These are phyloP conservation scores for Chironomus riparius DNA, from an alignment of 2,888 invertebrate species.

Conservation along the genomic window DNA sequence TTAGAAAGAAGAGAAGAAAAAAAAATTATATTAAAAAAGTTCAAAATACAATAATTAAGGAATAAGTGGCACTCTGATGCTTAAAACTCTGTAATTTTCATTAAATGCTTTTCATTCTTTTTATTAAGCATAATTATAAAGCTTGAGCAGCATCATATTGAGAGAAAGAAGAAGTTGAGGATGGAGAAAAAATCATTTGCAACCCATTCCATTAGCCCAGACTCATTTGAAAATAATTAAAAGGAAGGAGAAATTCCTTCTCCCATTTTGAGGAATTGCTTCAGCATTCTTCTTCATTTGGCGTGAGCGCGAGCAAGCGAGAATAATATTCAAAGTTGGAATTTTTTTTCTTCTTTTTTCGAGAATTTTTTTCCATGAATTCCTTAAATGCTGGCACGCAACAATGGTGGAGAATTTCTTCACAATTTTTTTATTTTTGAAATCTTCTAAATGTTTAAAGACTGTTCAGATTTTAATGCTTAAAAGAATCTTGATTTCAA, in stretches of 20 bases:
- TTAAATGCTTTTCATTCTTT: not conserved
- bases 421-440: too few species aligned
- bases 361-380: too few species aligned
- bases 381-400: too few species aligned
- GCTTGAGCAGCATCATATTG: not conserved
- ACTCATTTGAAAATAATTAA: conserved; percentile 1
- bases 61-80: conserved; percentile 3
- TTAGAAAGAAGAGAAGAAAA: too few species aligned
- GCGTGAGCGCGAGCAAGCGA: not conserved
- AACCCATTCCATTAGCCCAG: not conserved
- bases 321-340: not conserved
- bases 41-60: conserved; percentile 4
- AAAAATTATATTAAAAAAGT: not conserved
- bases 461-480: too few species aligned
- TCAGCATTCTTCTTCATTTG: not conserved
- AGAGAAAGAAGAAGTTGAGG: not conserved
- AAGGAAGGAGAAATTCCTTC: not conserved
- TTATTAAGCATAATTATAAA: conserved; percentile 8
- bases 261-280: not conserved
- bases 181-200: not conserved
- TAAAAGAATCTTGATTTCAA: too few species aligned
- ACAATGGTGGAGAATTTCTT: too few species aligned
- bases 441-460: too few species aligned
- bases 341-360: too few species aligned
- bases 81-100: conserved; percentile 6